These are phyloP conservation scores for Leptinotarsa texana DNA, from an alignment of 1,140 invertebrate species.

Conservation along the genomic window DNA sequence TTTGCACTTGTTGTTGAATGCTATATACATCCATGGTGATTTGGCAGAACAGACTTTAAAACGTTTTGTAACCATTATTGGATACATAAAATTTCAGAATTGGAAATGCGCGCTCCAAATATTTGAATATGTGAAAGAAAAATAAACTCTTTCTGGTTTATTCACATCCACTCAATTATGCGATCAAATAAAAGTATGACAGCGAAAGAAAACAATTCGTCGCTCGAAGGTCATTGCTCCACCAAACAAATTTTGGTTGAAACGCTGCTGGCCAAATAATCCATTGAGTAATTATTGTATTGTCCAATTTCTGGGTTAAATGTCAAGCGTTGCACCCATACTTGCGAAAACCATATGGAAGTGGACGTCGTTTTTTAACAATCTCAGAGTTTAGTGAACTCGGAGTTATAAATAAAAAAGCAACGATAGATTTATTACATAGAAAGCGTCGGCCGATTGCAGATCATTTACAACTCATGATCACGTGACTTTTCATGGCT, in stretches of 20 bases:
- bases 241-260: not conserved
- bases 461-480: conserved; percentile 8
- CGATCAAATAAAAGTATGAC: not conserved
- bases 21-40: too few species aligned
- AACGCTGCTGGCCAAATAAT: not conserved
- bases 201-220: not conserved
- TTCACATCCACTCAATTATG: too few species aligned
- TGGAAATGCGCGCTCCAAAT: too few species aligned
- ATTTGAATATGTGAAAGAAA: too few species aligned
- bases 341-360: conserved; percentile 20
- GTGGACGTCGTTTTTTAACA: not conserved
- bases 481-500: conserved; percentile 6
- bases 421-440: conserved; percentile 17
- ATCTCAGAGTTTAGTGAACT: conserved; percentile 16
- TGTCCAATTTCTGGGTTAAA: conserved; percentile 23
- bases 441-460: conserved; percentile 12
- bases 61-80: too few species aligned
- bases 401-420: conserved; percentile 15
- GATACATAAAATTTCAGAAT: too few species aligned
- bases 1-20: too few species aligned
- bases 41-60: too few species aligned
- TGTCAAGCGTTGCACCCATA: conserved; percentile 19
- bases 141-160: too few species aligned
- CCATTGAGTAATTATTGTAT: conserved; percentile 12
- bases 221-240: not conserved